These are phyloP conservation scores for Oreamnos americanus DNA, from an alignment of 2,113 vertebrate genomes.

Conservation along the genomic window DNA sequence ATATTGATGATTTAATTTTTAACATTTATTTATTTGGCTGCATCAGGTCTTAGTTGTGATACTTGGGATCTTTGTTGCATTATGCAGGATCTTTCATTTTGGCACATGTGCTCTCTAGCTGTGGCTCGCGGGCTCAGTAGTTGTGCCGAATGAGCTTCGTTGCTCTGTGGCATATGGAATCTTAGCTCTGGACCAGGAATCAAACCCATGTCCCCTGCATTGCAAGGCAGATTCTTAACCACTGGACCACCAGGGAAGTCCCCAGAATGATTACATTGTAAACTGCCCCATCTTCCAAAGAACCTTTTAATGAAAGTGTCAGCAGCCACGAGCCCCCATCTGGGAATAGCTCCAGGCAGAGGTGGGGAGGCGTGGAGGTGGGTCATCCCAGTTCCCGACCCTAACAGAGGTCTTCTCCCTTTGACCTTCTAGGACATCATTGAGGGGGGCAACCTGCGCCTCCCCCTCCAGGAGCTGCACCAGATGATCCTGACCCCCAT, in stretches of 20 bases:
- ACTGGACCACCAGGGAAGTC: not conserved
- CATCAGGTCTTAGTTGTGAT: not conserved
- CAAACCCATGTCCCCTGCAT: not conserved
- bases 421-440: conserved; percentile 88
- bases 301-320: not conserved
- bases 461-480: conserved; percentile 95
- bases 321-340: not conserved
- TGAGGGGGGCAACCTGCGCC: conserved; percentile 93
- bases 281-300: not conserved
- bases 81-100: not conserved
- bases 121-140: not conserved
- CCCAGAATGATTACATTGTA: not conserved
- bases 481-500: conserved; percentile 99
- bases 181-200: not conserved
- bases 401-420: not conserved
- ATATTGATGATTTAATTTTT: not conserved
- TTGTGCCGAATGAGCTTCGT: not conserved
- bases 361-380: rapidly evolving
- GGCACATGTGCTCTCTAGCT: not conserved
- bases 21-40: not conserved
- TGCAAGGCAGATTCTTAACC: not conserved
- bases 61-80: not conserved
- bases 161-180: not conserved
- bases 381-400: not conserved
- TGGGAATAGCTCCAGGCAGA: not conserved